These are phyloP conservation scores for Drosophila lacteicornis DNA, from an alignment of 1,140 invertebrate species.

Conservation along the genomic window DNA sequence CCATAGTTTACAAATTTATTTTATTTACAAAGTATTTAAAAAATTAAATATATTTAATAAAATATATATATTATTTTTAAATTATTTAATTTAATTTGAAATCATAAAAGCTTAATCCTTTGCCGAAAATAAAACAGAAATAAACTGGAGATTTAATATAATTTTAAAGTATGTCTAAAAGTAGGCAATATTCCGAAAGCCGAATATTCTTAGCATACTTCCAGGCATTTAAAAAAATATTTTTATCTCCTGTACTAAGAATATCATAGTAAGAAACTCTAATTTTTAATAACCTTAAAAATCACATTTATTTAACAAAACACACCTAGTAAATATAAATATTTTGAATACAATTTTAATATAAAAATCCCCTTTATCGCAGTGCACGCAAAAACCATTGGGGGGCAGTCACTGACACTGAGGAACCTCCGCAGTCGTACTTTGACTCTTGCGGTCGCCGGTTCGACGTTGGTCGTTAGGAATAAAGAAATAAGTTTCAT, in stretches of 20 bases:
- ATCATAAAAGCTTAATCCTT: no score
- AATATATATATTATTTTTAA: background rate
- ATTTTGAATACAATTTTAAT: no score
- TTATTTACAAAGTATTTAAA: no score
- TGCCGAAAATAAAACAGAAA: no score
- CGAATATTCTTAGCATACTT: no score
- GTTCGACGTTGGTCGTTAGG: conserved; percentile 37
- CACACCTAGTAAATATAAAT: no score
- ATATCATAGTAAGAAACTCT: background rate
- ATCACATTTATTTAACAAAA: background rate
- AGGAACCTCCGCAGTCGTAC: conserved; percentile 61
- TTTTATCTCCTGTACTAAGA: no score
- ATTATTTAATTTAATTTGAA: background rate
- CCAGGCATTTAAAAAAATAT: no score
- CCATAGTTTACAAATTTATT: background rate
- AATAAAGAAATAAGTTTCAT: conserved; percentile 36
- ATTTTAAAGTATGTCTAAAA: background rate
- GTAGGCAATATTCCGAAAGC: background rate
- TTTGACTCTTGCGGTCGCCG: conserved; percentile 68
- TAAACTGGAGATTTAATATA: background rate
- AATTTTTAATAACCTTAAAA: no score
- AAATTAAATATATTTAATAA: no score
- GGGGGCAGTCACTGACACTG: conserved; percentile 44
- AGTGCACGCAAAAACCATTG: conserved; percentile 25
- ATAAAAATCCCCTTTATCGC: conserved; percentile 6